Percentiles rank a stretch among this genome's conserved stretches.
Conservation (phyloP, 2,888 invertebrate species). For the Himalopsyche japonica region DNA sequence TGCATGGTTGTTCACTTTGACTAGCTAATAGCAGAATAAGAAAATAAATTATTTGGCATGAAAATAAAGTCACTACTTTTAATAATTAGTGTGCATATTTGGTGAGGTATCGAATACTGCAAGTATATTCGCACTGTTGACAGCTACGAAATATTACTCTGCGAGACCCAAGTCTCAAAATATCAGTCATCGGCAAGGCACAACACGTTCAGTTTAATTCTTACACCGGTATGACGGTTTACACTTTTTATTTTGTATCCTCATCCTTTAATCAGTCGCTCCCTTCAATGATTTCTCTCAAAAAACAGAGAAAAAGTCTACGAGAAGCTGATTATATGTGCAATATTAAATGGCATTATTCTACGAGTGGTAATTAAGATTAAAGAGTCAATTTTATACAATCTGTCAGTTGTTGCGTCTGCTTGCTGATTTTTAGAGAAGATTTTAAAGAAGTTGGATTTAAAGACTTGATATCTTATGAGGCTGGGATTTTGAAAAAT, state of each 20-base stretch:
- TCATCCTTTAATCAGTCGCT: not conserved
- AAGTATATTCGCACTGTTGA: not conserved
- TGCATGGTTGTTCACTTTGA: not conserved
- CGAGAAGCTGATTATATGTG: not conserved
- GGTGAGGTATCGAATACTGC: not conserved
- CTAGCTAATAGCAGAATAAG: not conserved
- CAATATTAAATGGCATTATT: too few species aligned
- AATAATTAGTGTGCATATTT: not conserved
- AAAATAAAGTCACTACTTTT: not conserved
- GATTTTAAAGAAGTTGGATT: too few species aligned
- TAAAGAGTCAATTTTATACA: too few species aligned
- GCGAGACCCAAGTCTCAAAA: not conserved
- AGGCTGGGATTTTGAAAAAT: too few species aligned
- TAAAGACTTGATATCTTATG: too few species aligned
- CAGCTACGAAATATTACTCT: not conserved
- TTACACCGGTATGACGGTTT: not conserved
- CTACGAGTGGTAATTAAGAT: too few species aligned
- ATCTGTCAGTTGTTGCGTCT: too few species aligned
- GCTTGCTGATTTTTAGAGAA: too few species aligned
- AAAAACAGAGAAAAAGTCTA: not conserved
- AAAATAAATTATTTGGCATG: slow-evolving; percentile 1
- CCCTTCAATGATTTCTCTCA: not conserved
- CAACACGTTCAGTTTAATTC: not conserved
- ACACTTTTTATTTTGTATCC: not conserved
- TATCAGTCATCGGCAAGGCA: not conserved